Base-by-base conservation (phyloP, 2,888 invertebrate genomes). In the Zygothrica quintamaculata region DNA sequence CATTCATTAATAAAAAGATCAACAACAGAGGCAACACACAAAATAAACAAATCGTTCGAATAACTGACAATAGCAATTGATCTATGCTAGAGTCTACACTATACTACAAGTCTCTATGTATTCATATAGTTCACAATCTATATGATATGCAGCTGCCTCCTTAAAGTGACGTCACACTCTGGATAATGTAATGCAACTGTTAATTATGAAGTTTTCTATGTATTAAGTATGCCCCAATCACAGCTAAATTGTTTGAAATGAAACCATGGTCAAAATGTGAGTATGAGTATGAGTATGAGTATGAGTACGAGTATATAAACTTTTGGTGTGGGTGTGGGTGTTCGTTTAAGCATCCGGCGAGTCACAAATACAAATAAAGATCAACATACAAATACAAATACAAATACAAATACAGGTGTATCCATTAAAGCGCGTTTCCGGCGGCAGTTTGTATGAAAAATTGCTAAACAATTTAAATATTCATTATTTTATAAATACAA, bases 1-100 rank as follows among this genome's bases (percentile, higher is more conserved):
- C 84, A 87, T 84, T 84, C 84, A 84, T 84, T 84, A 84, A 84
- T 86, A 84, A 86, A 65, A 77, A 77, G 75, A 77, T 79, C 86
- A 67, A 65, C 62, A 56, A 74, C 52, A 62, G 55, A 55, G 51
- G 37, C 43, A 51, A 53, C 62, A 60, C 56, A 80, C 81, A 84
- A n/a, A 86, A 86, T 71, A 86, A 84, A 80, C 86, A 85, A 82
- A 70, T 68, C 62, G 56, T 31, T 34, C 46, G 29, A 25, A 4
- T 42, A 46, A 71, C 81, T 73, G 84, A 80, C 74, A 77, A 68
- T 58, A 84, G 72, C 74, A 77, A 80, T 73, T 84, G 86, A 82
- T 84, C 77, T 76, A 68, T 76, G 82, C 79, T 60, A 68, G 48
- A 44, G 57, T 40, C 29, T n/a, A 39, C 36, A 39, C 52, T 47